These are phyloP conservation scores for Megaceryle maxima DNA, from an alignment of 2,113 vertebrate species.

Conservation along the genomic window DNA sequence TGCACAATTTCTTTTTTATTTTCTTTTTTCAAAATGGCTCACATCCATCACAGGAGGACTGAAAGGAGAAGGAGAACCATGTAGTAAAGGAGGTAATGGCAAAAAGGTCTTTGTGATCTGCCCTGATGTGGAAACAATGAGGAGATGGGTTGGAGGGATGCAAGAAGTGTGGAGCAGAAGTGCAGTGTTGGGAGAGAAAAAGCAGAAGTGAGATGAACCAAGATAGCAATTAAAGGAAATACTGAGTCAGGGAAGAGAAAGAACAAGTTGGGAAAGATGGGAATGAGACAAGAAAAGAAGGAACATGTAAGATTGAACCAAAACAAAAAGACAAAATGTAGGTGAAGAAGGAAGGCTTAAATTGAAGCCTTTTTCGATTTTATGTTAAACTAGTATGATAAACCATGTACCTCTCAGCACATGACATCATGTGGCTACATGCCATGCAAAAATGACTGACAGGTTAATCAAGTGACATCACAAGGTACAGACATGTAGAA, in stretches of 20 bases:
- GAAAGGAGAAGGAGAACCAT: background rate
- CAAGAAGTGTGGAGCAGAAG: background rate
- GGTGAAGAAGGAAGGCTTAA: background rate
- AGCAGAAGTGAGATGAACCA: background rate
- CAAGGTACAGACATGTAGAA: background rate
- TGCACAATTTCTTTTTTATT: background rate
- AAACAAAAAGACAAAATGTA: background rate
- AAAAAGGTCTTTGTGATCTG: background rate
- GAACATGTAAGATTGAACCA: background rate
- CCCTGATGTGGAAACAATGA: background rate
- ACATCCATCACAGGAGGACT: background rate
- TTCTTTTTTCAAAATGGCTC: background rate
- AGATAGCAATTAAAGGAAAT: background rate
- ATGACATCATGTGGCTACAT: constrained; percentile 22
- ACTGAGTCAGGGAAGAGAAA: background rate
- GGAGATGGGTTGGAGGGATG: background rate
- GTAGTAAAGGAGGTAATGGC: background rate
- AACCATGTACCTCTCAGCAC: background rate
- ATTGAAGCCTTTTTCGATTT: background rate
- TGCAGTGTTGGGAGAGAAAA: background rate
- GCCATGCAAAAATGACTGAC: constrained; percentile 12
- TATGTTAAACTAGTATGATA: background rate
- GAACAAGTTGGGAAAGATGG: background rate
- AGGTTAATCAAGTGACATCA: constrained; percentile 45
- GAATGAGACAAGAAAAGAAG: background rate